Base-by-base conservation (phyloP, 1,140 invertebrate species). In the Drosophila asahinai region DNA sequence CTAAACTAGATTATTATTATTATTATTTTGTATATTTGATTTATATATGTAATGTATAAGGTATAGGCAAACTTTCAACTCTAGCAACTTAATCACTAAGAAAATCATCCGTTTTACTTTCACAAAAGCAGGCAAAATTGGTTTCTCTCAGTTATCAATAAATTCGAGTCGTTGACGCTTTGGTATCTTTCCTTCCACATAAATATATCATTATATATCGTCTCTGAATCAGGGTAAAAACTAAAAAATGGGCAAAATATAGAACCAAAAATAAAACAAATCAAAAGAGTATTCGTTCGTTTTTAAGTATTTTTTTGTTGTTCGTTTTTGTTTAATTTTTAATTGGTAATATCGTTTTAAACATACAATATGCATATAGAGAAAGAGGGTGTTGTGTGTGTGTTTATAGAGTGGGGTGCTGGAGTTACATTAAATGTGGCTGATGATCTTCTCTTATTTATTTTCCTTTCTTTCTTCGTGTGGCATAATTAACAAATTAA, bases 151-250 rank as follows among this genome's bases (percentile, higher is more conserved):
- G 60, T 82, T 81, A 87, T 55, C 67, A 80, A 89, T 89, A 89
- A 87, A 87, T 89, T 87, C 80, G 84, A 87, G 68, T 80, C 52
- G 80, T 89, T 89, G 77, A 77, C 61, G 67, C 58, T 83, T 87
- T 81, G 73, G 77, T 81, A 79, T 76, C 54, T 77, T 55, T 64
- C 22, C 43, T 54, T 48, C 25, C 36, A 52, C 59, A 76, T 27
- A 40, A 58, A 83, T n/a, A 36, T 55, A 9, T 42, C 27, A 25
- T 12, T 64, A 11, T 36, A 11, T 47, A 14, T 47, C 25, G 9
- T 62, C 17, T 61, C 15, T 45, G 47, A 51, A 22, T 45, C n/a
- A 43, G 25, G 3, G 51, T 63, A 40, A 51, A 36, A 25, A 25
- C 22, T 25, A 25, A 25, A 25, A 52, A 58, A 9, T 12, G 36